phyloP scores from a whole-genome alignment of 1,140 invertebrate genomes.

The Oedothorax gibbosus region DNA sequence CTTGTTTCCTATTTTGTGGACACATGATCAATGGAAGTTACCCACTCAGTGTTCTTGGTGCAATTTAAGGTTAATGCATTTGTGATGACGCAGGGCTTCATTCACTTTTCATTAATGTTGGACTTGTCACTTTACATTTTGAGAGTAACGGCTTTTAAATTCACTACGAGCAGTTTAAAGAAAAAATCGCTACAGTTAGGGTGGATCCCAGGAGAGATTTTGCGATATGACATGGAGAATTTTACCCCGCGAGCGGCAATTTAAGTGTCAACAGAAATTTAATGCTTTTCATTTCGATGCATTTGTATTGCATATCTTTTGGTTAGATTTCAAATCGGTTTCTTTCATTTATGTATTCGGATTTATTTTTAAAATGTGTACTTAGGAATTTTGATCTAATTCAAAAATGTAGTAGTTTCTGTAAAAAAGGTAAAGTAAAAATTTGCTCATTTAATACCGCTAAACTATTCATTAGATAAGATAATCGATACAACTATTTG shows the following conservation, averaged over 20 bases:
- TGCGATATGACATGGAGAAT: slow-evolving; percentile 11
- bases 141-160: slow-evolving; percentile 52
- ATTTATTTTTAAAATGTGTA: too few species aligned
- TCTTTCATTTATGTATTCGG: too few species aligned
- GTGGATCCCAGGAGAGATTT: slow-evolving; percentile 19
- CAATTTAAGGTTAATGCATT: slow-evolving; percentile 57
- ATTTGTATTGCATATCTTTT: too few species aligned
- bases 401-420: too few species aligned
- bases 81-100: slow-evolving; percentile 51
- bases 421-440: too few species aligned
- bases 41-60: slow-evolving; percentile 28
- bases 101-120: slow-evolving; percentile 55
- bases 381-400: too few species aligned
- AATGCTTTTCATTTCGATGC: too few species aligned
- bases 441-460: too few species aligned
- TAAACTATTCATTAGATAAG: too few species aligned
- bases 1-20: background rate
- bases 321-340: too few species aligned
- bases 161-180: background rate
- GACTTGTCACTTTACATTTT: slow-evolving; percentile 52
- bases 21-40: slow-evolving; percentile 30
- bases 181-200: slow-evolving; percentile 24
- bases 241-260: background rate
- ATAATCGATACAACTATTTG: too few species aligned
- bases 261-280: slow-evolving; percentile 3